A percentile compares a stretch with the other conserved stretches of the same genome.
Evolutionary conservation across 2,797 vertebrate genomes (phyloP).

Genomic region (Synaphobranchus kaupii): DNA sequence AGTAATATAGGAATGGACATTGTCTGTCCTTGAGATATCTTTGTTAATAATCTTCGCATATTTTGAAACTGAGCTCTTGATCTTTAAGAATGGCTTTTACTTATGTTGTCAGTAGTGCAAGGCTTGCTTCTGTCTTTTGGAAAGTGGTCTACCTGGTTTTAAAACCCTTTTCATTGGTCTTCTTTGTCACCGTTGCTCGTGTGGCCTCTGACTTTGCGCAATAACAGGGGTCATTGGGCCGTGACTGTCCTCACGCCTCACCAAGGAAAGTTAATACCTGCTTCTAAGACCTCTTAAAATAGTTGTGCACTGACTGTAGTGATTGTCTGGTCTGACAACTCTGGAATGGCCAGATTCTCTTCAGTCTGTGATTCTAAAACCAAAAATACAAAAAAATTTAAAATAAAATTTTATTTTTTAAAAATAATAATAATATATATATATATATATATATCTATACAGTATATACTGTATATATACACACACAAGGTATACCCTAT

Average conservation of each 20-base stretch:
- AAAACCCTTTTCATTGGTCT: neutral
- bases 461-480: too few relatives aligned
- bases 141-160: neutral
- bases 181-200: neutral
- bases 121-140: neutral
- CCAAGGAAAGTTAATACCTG: neutral
- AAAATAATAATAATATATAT: too few relatives aligned
- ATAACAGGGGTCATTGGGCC: neutral
- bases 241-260: neutral
- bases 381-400: neutral
- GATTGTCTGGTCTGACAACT: neutral
- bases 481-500: too few relatives aligned
- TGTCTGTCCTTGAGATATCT: neutral
- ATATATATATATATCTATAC: too few relatives aligned
- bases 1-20: neutral
- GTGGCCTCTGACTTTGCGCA: neutral
- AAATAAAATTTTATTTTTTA: too few relatives aligned
- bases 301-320: neutral
- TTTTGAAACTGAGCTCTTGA: neutral
- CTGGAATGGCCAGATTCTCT: neutral
- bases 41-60: neutral
- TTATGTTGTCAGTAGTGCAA: neutral
- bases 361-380: neutral
- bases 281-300: neutral
- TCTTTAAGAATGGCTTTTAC: neutral